Conservation (phyloP, 92 coral and sea anemone species). For the Muricea muricata region DNA sequence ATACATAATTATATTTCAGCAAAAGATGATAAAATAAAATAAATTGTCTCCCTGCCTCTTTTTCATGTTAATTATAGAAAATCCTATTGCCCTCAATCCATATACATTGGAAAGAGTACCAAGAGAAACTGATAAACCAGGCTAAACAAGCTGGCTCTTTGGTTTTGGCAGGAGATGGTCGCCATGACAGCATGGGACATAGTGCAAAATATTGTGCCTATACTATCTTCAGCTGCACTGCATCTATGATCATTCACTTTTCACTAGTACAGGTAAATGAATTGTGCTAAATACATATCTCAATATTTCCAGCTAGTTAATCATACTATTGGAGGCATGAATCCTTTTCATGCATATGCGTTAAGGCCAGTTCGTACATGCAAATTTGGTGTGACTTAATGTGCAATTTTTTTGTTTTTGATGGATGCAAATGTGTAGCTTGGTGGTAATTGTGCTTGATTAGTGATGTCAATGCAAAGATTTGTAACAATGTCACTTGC, state of each 20-base stretch:
- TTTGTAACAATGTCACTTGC: too few species aligned
- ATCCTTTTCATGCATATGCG: too few species aligned
- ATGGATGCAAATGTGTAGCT: too few species aligned
- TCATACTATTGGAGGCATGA: too few species aligned
- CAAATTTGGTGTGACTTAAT: too few species aligned
- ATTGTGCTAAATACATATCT: neutral
- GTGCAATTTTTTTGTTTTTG: too few species aligned
- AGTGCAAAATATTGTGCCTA: conserved; percentile 2
- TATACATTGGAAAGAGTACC: conserved; percentile 17
- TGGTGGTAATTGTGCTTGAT: too few species aligned
- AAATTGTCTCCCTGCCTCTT: neutral
- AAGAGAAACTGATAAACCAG: neutral
- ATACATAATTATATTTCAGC: neutral
- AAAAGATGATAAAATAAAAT: neutral
- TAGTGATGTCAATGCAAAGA: too few species aligned
- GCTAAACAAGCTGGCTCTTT: conserved; percentile 16
- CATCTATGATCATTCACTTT: neutral
- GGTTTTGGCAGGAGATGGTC: conserved; percentile 4
- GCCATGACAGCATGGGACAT: neutral
- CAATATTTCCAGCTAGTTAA: neutral
- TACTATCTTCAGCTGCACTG: neutral
- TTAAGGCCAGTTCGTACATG: too few species aligned
- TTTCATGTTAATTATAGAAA: neutral
- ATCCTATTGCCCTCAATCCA: too few species aligned
- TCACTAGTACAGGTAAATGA: conserved; percentile 13